phyloP scores from a whole-genome alignment of 2,888 invertebrate genomes.

The Erebia aethiops region DNA sequence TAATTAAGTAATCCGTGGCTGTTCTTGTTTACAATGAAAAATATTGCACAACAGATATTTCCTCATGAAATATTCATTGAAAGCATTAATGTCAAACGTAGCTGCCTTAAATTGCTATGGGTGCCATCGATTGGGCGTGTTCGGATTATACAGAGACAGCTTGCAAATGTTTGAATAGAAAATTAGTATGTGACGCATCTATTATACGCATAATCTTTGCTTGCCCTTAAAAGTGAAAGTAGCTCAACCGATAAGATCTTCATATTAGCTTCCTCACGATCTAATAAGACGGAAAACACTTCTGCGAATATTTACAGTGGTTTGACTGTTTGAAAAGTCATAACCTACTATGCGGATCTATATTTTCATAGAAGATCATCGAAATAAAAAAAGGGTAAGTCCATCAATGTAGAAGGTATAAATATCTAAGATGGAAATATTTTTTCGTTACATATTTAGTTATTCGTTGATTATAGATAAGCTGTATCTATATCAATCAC shows the following conservation, averaged over 20 bases:
- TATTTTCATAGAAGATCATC: too few species aligned
- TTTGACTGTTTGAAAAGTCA: not conserved
- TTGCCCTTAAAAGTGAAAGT: constrained; percentile 68
- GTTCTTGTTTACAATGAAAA: constrained; percentile 12
- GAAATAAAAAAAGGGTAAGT: too few species aligned
- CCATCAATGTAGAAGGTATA: too few species aligned
- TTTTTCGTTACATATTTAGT: too few species aligned
- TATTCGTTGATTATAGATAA: too few species aligned
- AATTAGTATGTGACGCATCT: constrained; percentile 26
- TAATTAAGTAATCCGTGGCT: too few species aligned
- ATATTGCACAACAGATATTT: constrained; percentile 8
- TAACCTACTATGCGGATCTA: too few species aligned
- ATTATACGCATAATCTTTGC: constrained; percentile 40
- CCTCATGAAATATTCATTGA: constrained; percentile 20
- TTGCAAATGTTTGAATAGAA: constrained; percentile 23
- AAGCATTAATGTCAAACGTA: constrained; percentile 18
- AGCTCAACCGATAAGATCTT: constrained; percentile 62
- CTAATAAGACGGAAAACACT: constrained; percentile 67
- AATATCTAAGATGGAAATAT: too few species aligned
- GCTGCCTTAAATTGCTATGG: constrained; percentile 20
- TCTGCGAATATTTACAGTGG: constrained; percentile 40
- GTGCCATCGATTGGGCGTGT: constrained; percentile 25
- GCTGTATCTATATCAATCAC: too few species aligned
- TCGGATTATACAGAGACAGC: constrained; percentile 15
- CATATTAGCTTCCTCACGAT: constrained; percentile 71